Conservation (phyloP, 2,113 vertebrate genomes). For the Ciconia maguari region DNA sequence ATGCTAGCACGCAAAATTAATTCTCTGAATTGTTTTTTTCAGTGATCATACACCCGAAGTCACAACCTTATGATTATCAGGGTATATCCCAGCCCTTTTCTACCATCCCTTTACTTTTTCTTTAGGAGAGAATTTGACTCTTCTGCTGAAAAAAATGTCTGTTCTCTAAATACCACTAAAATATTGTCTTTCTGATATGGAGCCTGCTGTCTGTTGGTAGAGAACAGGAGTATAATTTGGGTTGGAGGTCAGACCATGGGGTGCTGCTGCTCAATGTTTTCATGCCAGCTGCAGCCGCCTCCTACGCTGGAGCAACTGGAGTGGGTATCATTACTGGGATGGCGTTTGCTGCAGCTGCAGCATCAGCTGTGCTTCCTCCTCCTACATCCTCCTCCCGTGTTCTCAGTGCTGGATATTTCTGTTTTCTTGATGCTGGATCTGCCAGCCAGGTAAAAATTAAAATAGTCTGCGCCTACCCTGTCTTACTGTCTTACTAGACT, state of each 20-base stretch:
- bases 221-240: not conserved
- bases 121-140: not conserved
- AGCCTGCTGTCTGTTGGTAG: not conserved
- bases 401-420: not conserved
- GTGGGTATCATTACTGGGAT: not conserved
- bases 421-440: not conserved
- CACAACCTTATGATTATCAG: not conserved
- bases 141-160: not conserved
- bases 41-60: not conserved
- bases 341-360: not conserved
- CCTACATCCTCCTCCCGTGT: not conserved
- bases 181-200: not conserved
- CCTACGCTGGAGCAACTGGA: rapidly evolving
- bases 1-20: not conserved
- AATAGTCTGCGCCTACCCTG: not conserved
- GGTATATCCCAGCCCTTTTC: not conserved
- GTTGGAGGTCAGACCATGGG: not conserved
- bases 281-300: not conserved
- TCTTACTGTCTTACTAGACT: not conserved
- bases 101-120: not conserved
- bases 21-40: not conserved
- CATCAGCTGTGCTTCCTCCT: not conserved
- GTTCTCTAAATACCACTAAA: not conserved
- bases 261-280: not conserved
- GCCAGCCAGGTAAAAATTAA: not conserved